Base-by-base conservation (phyloP, 2,113 vertebrate genomes). In the Oryzias melastigma region DNA sequence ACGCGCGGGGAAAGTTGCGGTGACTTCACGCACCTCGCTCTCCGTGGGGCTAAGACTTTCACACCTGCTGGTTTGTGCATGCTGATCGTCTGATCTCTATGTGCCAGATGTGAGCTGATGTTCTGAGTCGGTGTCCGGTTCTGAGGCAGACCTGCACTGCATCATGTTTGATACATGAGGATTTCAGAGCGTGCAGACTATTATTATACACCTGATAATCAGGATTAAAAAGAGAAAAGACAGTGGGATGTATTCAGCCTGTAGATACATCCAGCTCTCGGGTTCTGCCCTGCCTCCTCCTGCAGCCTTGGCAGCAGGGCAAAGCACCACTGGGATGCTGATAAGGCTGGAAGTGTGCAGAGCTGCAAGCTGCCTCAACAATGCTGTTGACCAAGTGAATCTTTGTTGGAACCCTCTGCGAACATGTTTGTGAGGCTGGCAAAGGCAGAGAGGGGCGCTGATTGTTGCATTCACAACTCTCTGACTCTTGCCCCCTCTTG, bases 331-430 rank as follows among this genome's bases (percentile, higher is more conserved):
- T 77, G 84, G 77, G 80, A 71, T 52, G 65, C 73, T 68, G 84
- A 88, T 88, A 73, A 88, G 73, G 46, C 46, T 41, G 71, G 58
- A 50, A 67, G 60, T 67, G 17, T 59, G 67, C 72, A 64, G 59
- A 65, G 68, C 58, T 80, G 76, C 22, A 48, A 58, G 54, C 61
- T 5, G 52, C 62, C 70, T 61, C 61, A 51, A 82, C 78, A 85
- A 82, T 80, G 69, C 65, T 76, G 65, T 67, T 81, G 82, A 83
- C 78, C 76, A 70, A 81, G 81, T 73, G 65, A 65, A 74, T 84
- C 77, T 75, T 73, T 82, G 82, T 78, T 62, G 4, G 15, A 76
- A 50, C 55, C 45, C 27, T 44, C 20, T 65, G 22, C 53, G n/a
- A 25, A 45, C 41, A 72, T 58, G 51, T 73, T 25, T 67, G 58